Base-by-base conservation (phyloP, 2,113 vertebrate genomes). In the Eptesicus fuscus region DNA sequence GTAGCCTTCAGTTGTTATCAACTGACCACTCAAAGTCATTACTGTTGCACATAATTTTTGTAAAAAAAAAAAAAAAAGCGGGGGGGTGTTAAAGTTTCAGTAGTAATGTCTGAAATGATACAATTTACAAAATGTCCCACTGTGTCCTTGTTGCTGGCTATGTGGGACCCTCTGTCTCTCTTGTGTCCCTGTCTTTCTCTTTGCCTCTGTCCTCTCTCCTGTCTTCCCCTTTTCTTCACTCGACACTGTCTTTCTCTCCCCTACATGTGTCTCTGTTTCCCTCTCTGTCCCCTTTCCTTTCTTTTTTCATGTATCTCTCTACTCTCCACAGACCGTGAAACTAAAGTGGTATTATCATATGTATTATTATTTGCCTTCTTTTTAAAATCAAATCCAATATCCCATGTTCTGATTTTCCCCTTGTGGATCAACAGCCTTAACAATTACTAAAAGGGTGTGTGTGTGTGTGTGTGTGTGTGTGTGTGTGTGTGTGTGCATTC, bases 61-160 rank as follows among this genome's bases (percentile, higher is more conserved):
- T 67, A n/a, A n/a, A 67, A 67, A 67, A 28, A 61, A 28, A 61
- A 25, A 65, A n/a, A 16, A 16, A 0, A 0, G 9, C 23, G 23
- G 23, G 56, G 22, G 59, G 23, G 23, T 56, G 44, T 74, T 28
- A 53, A 59, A 14, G 40, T 59, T 44, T 88, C 14, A 18, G 17
- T 40, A 20, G 47, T 59, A 28, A 42, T 10, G 10, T 71, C 23
- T 88, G 11, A 35, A 23, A 32, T 32, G 63, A 63, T 13, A 14
- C 8, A 9, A 30, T 23, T 23, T 35, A 35, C 47, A 30, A 7
- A 59, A 32, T 0, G 3, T 10, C 32, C 22, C 9, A 1, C 51
- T 3, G 30, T 18, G 5, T 49, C 25, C 30, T 7, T 17, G 44
- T 35, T 30, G 2, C 30, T 56, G 25, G 44, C 25, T 8, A 4